These are phyloP conservation scores for Calonectris borealis DNA, from an alignment of 2,113 vertebrate genomes.

Conservation along the genomic window DNA sequence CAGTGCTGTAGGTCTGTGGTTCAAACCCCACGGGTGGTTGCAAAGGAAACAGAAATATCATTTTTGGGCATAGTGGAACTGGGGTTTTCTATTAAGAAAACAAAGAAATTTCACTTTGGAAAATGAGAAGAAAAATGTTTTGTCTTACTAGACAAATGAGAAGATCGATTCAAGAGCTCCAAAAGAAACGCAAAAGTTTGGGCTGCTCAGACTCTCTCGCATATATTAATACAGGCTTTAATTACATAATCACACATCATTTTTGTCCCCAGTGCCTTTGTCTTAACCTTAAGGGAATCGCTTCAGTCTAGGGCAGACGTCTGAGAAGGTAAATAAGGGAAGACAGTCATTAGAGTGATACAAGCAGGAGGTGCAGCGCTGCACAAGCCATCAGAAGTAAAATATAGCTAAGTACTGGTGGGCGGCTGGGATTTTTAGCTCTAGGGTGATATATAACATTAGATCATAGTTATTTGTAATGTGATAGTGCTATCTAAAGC, in stretches of 20 bases:
- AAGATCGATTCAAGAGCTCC: neutral
- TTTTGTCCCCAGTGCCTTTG: slow-evolving; percentile 11
- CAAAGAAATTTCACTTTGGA: slow-evolving; percentile 5
- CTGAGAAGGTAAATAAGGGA: slow-evolving; percentile 21
- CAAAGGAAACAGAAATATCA: slow-evolving; percentile 19
- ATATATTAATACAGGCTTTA: neutral
- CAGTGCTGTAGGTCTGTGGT: slow-evolving; percentile 55
- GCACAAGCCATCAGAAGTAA: slow-evolving; percentile 17
- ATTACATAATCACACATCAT: neutral
- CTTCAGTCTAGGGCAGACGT: neutral
- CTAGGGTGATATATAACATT: slow-evolving; percentile 40
- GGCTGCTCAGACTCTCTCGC: neutral
- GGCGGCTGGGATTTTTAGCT: slow-evolving; percentile 22
- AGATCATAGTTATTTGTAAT: slow-evolving; percentile 50
- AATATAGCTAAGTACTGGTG: slow-evolving; percentile 35
- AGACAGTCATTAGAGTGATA: neutral
- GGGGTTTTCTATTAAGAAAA: slow-evolving; percentile 13
- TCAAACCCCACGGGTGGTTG: neutral
- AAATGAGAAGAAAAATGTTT: neutral
- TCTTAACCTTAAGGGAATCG: neutral
- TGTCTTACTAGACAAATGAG: neutral
- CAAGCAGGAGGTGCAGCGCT: neutral
- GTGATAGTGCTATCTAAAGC: slow-evolving; percentile 4
- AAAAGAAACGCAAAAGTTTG: slow-evolving; percentile 9
- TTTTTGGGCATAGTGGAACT: neutral